Base-by-base conservation (phyloP, 2,113 vertebrate genomes). In the Cricetomys ansorgei region DNA sequence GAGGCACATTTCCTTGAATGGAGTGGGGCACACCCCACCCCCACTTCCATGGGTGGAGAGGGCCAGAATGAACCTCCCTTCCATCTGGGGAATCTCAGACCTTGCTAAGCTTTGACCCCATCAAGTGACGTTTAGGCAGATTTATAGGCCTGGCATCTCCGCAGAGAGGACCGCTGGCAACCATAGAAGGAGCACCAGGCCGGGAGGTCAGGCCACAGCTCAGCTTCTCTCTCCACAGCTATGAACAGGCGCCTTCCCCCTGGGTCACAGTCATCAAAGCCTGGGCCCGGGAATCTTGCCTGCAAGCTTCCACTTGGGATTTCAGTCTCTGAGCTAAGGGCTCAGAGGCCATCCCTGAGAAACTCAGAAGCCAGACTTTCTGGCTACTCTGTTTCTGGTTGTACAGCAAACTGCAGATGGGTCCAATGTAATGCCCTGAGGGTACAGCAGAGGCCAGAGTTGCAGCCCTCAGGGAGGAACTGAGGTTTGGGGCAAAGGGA, bases 1-100 rank as follows among this genome's bases (percentile, higher is more conserved):
- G 96, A 87, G 81, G 91, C 53, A 86, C 95, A 94, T 97, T 95
- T 93, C 97, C 95, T 97, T 95, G 95, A 95, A 95, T 96, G 97
- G 97, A 96, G 90, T 50, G 89, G 62, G 79, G 84, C 88, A 2
- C 91, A 29, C 88, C 87, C 89, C 34, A 73, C 67, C 96, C 87
- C 79, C 88, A 16, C 5, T 29, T 37, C 37, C 55, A 6, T 1
- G 34, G 83, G 27, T 40, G 5, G 48, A 75, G 69, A 91, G 55
- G 53, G 53, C 79, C 13, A 83, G 53, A 15, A 15, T 76, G 55
- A 79, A 64, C 50, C 75, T 93, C 64, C 75, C 50, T 96, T 81
- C 77, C 89, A 57, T 84, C 88, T 67, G 62, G 87, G 92, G 80
- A 67, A 75, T 92, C 83, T 94, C 43, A 91, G 92, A 57, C 72